Evolutionary conservation across 2,888 invertebrate species (phyloP).

Genomic region (Trisateles emortualis): DNA sequence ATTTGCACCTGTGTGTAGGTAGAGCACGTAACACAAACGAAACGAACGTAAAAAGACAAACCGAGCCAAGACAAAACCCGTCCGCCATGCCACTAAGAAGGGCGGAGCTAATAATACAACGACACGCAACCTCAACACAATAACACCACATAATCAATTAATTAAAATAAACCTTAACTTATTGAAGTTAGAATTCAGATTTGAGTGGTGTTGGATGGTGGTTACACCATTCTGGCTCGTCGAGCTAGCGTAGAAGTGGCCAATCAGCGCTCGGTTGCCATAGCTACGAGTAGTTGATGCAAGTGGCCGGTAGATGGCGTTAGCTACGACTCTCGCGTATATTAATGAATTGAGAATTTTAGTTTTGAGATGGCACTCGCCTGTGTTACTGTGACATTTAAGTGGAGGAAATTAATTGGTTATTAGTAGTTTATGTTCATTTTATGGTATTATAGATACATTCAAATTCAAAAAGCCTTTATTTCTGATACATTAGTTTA

Average conservation of each 20-base stretch:
- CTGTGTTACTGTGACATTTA: conserved; percentile 5
- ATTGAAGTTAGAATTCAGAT: conserved; percentile 59
- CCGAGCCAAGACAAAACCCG: conserved; percentile 60
- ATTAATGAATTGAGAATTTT: conserved; percentile 44
- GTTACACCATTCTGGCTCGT: conserved; percentile 60
- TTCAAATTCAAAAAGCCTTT: too few relatives aligned
- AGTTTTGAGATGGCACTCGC: conserved; percentile 25
- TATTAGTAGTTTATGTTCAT: conserved; percentile 15
- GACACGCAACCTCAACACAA: conserved; percentile 43
- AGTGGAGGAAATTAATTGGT: conserved; percentile 17
- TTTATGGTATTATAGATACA: too few relatives aligned
- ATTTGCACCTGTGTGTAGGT: conserved; percentile 29
- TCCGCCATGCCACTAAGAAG: conserved; percentile 80
- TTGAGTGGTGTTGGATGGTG: conserved; percentile 53
- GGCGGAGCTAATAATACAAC: conserved; percentile 80
- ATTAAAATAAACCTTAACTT: conserved; percentile 60
- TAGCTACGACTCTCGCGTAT: conserved; percentile 30
- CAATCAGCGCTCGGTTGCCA: conserved; percentile 82
- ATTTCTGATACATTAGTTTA: too few relatives aligned
- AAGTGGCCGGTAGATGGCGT: conserved; percentile 73
- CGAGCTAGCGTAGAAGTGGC: conserved; percentile 67
- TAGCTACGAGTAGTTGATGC: conserved; percentile 66
- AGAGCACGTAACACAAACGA: conserved; percentile 52
- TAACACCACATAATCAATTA: conserved; percentile 41
- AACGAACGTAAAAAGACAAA: conserved; percentile 72